Conservation (phyloP, 2,113 vertebrate genomes). For the Ibidorhyncha struthersii region DNA sequence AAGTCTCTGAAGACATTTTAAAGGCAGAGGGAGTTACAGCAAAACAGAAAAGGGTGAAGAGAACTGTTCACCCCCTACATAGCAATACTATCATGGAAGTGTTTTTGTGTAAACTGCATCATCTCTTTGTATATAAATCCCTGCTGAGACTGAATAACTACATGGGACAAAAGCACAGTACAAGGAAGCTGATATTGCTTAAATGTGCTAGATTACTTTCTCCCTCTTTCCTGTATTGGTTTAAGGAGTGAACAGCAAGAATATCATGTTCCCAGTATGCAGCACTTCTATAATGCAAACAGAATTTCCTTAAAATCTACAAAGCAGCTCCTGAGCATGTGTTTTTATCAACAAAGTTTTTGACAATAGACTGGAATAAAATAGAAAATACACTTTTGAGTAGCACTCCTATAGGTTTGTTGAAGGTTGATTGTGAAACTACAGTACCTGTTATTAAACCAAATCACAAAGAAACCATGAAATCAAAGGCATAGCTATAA, state of each 20-base stretch:
- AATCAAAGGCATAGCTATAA: background rate
- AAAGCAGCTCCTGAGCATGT: background rate
- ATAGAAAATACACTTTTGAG: background rate
- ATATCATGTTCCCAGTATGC: background rate
- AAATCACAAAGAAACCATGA: background rate
- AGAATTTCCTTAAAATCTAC: background rate
- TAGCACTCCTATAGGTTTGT: background rate
- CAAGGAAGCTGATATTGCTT: background rate
- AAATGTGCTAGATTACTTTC: background rate
- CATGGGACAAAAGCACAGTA: background rate
- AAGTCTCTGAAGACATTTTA: background rate
- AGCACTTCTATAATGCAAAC: background rate
- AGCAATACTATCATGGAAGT: background rate
- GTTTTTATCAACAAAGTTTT: background rate
- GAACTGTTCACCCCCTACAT: background rate
- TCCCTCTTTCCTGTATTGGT: background rate
- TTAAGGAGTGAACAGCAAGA: background rate
- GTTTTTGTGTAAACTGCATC: background rate
- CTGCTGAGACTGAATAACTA: background rate
- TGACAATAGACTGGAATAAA: background rate
- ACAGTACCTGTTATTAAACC: background rate
- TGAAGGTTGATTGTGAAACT: background rate
- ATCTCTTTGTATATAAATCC: background rate
- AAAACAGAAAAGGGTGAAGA: background rate
- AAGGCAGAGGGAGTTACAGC: background rate